Percentiles rank a stretch among this genome's conserved stretches.
These are phyloP conservation scores for Trigoniulus corallinus DNA, from an alignment of 1,140 invertebrate species.

Conservation along the genomic window DNA sequence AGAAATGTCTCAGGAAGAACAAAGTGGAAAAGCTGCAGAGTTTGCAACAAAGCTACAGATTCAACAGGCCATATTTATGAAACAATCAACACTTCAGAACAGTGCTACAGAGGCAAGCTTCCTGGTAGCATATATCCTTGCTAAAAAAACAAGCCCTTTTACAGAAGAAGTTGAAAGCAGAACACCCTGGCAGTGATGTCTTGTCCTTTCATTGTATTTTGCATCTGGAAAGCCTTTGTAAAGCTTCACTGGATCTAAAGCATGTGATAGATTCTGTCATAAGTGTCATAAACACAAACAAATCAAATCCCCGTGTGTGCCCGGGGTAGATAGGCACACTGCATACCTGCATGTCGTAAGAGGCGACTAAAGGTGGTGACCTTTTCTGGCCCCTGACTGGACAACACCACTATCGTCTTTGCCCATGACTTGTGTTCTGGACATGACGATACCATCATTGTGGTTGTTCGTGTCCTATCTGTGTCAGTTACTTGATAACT, in stretches of 20 bases:
- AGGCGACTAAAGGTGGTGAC: too few relatives aligned
- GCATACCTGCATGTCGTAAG: conserved; percentile 19
- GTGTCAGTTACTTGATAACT: too few relatives aligned
- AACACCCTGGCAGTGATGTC: conserved; percentile 3
- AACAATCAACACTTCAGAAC: conserved; percentile 3
- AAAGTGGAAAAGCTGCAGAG: neutral
- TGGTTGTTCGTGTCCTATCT: too few relatives aligned
- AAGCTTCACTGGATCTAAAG: conserved; percentile 11
- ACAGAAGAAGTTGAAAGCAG: conserved; percentile 1
- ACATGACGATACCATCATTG: too few relatives aligned
- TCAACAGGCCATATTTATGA: conserved; percentile 3
- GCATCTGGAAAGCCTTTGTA: conserved; percentile 9
- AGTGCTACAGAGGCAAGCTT: conserved; percentile 1
- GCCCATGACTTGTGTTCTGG: too few relatives aligned
- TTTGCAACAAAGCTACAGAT: neutral
- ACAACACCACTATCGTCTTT: too few relatives aligned
- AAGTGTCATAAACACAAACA: conserved; percentile 18
- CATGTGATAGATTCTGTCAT: conserved; percentile 4
- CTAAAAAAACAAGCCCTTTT: conserved; percentile 6
- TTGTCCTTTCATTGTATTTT: conserved; percentile 8
- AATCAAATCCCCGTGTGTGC: conserved; percentile 21
- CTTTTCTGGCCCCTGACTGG: too few relatives aligned
- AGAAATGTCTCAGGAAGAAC: neutral
- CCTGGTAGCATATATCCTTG: conserved; percentile 6
- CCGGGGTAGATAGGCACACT: conserved; percentile 17